Evolutionary conservation across 1,140 invertebrate genomes (phyloP).

Genomic region (Macrobrachium rosenbergii): DNA sequence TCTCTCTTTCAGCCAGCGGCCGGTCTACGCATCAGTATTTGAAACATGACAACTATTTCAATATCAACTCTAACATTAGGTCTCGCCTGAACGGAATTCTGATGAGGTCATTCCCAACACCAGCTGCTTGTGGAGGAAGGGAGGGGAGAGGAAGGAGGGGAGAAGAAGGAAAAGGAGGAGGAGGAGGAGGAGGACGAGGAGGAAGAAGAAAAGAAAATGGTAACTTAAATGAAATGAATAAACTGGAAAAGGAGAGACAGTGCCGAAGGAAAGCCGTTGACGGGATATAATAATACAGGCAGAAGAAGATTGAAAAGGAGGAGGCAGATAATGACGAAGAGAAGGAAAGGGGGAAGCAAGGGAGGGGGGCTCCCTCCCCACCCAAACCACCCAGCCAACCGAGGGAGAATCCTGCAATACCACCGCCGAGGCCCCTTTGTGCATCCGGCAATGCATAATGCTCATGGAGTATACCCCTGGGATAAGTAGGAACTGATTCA

Average conservation of each 20-base stretch:
- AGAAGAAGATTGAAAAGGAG: conserved; percentile 19
- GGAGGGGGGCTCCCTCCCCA: too few species aligned
- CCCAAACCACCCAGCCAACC: too few species aligned
- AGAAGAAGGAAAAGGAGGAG: conserved; percentile 16
- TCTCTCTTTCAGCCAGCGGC: conserved; percentile 7
- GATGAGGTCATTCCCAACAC: conserved; percentile 60
- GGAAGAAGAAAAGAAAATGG: neutral
- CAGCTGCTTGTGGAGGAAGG: conserved; percentile 22
- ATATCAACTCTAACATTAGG: conserved; percentile 63
- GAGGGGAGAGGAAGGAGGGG: conserved; percentile 23
- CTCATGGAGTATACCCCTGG: too few species aligned
- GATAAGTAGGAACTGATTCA: too few species aligned
- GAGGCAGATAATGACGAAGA: too few species aligned
- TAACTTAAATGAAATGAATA: neutral
- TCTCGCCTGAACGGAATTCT: conserved; percentile 58
- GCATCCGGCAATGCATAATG: too few species aligned
- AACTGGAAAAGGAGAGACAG: neutral
- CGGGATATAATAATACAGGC: conserved; percentile 29
- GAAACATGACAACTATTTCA: conserved; percentile 62
- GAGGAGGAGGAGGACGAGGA: neutral
- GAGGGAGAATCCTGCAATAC: too few species aligned
- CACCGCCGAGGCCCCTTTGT: too few species aligned
- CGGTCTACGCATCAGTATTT: conserved; percentile 52
- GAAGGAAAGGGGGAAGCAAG: too few species aligned
- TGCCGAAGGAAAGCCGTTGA: neutral